Base-by-base conservation (phyloP, 2,888 invertebrate species). In the Dinocampus coccinellae region DNA sequence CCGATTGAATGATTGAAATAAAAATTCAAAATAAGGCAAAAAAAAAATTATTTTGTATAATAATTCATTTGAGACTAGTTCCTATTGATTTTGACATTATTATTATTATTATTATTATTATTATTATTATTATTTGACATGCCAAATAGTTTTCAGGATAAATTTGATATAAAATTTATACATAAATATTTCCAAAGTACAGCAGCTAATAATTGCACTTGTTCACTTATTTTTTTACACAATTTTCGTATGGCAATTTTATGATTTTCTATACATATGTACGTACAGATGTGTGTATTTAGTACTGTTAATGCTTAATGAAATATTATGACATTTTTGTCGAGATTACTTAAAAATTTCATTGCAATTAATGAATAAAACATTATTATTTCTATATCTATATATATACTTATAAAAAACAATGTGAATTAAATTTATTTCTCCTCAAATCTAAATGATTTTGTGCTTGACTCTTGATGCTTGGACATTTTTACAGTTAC, bases 401-500 rank as follows among this genome's bases (percentile, higher is more conserved):
- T 63, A 29, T 64, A 11, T 39, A 42, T 57, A 24, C 63, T 34
- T 65, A 36, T 39, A 61, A 61, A 60, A 16, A 47, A 13, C 3
- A 47, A 16, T n/a, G 7, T 47, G 16, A 47, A 47, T 47, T 39
- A 33, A 34, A 24, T 52, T 72, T 81, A 82, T 65, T 84, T 84
- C 4, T 84, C 82, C 42, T 84, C 83, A 47, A 82, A 83, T 33
- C 80, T 79, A 62, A 83, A 83, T 24, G 90, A 90, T 57, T 90
- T 89, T 0, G 90, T 90, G 0, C 90, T 90, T 60, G 90, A 90
- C 13, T 89, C 88, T 74, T 91, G 91, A 0, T 90, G 90, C 73
- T 90, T 91, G 70, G 90, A 91, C 1, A 90, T 91, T 61, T 91
- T 91, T 74, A 91, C 92, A 82, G 92, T 92, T 0, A 93, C 90